Percentiles rank a stretch among this genome's conserved stretches.
Conservation (phyloP, 2,797 vertebrate genomes). For the Enteromius anoplus region DNA sequence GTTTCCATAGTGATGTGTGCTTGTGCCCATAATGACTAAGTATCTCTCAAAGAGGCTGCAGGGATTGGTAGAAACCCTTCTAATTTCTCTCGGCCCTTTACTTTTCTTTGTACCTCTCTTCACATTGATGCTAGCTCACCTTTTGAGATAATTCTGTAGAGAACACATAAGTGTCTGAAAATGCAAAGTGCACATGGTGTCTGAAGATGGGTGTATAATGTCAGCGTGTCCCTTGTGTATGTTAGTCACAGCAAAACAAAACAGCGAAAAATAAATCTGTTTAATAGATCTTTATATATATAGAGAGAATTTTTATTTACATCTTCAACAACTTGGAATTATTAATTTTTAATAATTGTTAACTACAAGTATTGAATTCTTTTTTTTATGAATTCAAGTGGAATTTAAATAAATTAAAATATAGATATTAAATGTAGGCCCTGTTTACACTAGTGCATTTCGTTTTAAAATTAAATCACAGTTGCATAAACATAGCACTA, state of each 20-base stretch:
- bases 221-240: background rate
- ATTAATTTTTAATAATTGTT: background rate
- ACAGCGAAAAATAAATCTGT: constrained; percentile 15
- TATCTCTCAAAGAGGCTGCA: constrained; percentile 44
- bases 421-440: no score
- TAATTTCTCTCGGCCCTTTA: constrained; percentile 22
- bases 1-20: constrained; percentile 62
- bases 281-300: background rate
- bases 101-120: constrained; percentile 27
- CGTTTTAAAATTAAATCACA: background rate
- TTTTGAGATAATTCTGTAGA: constrained; percentile 31
- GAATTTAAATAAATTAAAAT: no score
- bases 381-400: background rate
- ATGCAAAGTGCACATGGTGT: constrained; percentile 11
- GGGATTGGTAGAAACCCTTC: constrained; percentile 35
- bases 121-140: constrained; percentile 44
- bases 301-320: background rate
- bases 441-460: no score
- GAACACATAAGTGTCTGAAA: constrained; percentile 16
- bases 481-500: background rate
- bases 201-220: constrained; percentile 14
- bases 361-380: no score
- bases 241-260: constrained; percentile 30
- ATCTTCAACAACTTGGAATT: background rate
- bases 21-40: constrained; percentile 55